Percentiles rank a stretch among this genome's conserved stretches.
phyloP scores from a whole-genome alignment of 2,113 vertebrate species.

The Burhinus oedicnemus region DNA sequence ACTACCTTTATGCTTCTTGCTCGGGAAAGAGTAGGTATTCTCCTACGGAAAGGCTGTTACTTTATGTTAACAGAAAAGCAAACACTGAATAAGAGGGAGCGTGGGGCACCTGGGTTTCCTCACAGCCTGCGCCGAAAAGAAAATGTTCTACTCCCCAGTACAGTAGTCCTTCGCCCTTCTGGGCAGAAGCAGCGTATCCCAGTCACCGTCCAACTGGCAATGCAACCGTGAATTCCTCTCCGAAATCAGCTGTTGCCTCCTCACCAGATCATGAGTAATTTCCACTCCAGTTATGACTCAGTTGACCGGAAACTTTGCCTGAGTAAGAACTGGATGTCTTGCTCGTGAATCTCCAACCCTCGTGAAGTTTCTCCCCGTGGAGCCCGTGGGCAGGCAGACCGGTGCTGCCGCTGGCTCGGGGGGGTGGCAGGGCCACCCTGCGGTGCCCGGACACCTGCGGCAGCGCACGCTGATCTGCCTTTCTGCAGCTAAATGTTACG shows the following conservation, averaged over 20 bases:
- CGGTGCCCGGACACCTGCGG: accelerated
- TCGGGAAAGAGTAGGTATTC: neutral
- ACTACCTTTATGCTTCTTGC: neutral
- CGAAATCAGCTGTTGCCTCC: neutral
- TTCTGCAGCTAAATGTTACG: accelerated
- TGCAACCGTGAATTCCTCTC: accelerated
- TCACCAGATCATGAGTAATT: neutral
- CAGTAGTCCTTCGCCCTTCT: accelerated
- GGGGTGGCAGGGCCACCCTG: neutral
- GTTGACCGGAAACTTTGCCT: neutral
- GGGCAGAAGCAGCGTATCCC: neutral
- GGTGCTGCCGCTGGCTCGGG: accelerated
- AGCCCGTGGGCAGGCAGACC: neutral
- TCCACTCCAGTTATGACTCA: neutral
- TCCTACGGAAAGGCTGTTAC: neutral
- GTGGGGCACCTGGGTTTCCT: accelerated
- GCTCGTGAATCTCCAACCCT: accelerated
- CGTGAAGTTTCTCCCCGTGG: accelerated
- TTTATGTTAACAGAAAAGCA: neutral
- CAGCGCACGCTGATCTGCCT: accelerated
- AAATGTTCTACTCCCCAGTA: neutral
- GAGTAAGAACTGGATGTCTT: neutral
- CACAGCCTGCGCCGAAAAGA: neutral
- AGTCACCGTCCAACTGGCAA: neutral
- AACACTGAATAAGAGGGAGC: neutral